phyloP scores from a whole-genome alignment of 1,140 invertebrate genomes.

The Temnothorax longispinosus region DNA sequence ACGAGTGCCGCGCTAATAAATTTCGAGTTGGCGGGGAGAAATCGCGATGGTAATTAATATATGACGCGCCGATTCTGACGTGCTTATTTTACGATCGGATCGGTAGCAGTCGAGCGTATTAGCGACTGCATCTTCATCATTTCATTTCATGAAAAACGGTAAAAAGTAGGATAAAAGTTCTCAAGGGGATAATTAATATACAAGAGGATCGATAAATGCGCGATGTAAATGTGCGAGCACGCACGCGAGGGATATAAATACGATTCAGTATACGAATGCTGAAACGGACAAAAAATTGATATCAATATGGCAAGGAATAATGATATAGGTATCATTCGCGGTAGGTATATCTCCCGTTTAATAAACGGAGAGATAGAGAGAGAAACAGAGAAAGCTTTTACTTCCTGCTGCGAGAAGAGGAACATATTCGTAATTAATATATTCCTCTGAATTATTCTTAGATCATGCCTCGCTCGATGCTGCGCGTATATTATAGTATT shows the following conservation, averaged over 20 bases:
- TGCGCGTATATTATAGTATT: background rate
- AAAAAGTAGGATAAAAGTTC: conserved; percentile 22
- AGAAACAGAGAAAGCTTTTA: background rate
- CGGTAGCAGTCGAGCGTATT: conserved; percentile 6
- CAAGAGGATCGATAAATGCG: conserved; percentile 3
- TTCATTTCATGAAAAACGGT: conserved; percentile 26
- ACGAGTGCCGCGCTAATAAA: conserved; percentile 38
- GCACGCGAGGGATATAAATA: conserved; percentile 42
- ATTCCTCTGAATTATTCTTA: conserved; percentile 4
- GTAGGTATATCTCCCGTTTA: background rate
- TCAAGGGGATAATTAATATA: conserved; percentile 32
- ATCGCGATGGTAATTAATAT: conserved; percentile 59
- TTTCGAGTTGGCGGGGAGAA: conserved; percentile 42
- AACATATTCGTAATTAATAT: conserved; percentile 21
- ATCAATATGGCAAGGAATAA: conserved; percentile 8
- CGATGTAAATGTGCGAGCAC: conserved; percentile 1
- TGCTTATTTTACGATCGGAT: conserved; percentile 25
- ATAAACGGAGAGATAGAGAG: conserved; percentile 5
- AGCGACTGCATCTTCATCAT: conserved; percentile 49
- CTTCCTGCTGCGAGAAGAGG: background rate
- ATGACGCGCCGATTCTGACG: conserved; percentile 56
- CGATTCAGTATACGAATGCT: background rate
- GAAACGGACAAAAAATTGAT: conserved; percentile 12
- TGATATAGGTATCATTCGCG: conserved; percentile 10
- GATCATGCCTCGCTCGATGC: background rate